These are phyloP conservation scores for Formica aserva DNA, from an alignment of 2,888 invertebrate species.

Conservation along the genomic window DNA sequence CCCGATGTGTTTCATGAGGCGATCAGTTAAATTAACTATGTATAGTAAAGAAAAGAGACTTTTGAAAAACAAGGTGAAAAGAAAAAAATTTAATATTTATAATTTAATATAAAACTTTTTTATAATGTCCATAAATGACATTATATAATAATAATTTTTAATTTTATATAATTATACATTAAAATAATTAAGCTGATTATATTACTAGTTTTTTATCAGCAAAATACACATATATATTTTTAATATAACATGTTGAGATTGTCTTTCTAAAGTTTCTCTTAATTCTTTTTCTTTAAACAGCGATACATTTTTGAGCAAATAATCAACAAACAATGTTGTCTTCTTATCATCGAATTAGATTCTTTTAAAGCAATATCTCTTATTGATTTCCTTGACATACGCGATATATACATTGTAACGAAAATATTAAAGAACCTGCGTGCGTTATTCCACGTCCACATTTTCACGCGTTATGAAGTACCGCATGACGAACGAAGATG, in stretches of 20 bases:
- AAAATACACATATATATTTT: neutral
- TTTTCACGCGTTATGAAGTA: constrained; percentile 43
- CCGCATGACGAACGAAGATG: constrained; percentile 47
- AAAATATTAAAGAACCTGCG: constrained; percentile 35
- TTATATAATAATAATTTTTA: neutral
- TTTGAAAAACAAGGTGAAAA: neutral
- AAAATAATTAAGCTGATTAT: neutral
- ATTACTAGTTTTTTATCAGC: neutral
- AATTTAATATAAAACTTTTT: neutral
- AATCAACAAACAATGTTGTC: neutral
- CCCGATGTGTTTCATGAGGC: constrained; percentile 6
- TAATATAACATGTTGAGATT: neutral
- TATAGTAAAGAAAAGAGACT: neutral
- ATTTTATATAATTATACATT: neutral
- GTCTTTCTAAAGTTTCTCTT: neutral
- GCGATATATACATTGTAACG: neutral
- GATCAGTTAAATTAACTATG: constrained; percentile 21
- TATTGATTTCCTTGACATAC: constrained; percentile 20
- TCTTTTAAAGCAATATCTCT: neutral
- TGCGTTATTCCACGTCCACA: constrained; percentile 17
- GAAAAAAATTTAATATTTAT: neutral
- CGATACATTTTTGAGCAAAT: neutral
- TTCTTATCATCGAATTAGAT: neutral
- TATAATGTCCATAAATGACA: neutral
- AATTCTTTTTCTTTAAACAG: neutral